Evolutionary conservation across 2,113 vertebrate species (phyloP).

Genomic region (Brachypodius melanocephalos): DNA sequence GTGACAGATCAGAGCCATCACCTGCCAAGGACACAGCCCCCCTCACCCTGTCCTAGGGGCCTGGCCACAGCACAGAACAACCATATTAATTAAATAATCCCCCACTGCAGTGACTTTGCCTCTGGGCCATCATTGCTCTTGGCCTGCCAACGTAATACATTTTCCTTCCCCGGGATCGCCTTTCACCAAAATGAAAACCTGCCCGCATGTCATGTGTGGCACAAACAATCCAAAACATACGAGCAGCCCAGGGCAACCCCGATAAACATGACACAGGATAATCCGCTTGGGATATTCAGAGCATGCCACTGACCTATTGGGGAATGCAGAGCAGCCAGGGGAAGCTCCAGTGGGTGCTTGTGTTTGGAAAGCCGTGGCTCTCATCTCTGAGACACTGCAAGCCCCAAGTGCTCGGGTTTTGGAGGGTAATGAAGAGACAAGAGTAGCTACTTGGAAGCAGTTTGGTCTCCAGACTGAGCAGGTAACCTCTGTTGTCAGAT

Average conservation of each 20-base stretch:
- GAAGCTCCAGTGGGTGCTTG: background rate
- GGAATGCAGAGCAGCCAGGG: constrained; percentile 54
- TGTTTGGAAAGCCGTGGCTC: background rate
- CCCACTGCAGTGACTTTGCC: background rate
- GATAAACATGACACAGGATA: constrained; percentile 66
- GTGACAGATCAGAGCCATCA: background rate
- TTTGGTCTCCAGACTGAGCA: background rate
- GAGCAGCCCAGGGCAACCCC: constrained; percentile 69
- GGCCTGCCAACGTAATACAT: constrained; percentile 14
- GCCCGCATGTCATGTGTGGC: constrained; percentile 26
- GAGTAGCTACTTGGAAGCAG: background rate
- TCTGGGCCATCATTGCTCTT: background rate
- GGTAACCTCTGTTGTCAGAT: background rate
- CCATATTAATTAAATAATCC: constrained; percentile 17
- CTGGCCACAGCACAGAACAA: background rate
- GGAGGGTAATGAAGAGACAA: background rate
- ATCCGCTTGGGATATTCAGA: constrained; percentile 56
- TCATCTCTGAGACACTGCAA: background rate
- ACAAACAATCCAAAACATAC: constrained; percentile 68
- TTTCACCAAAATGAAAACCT: constrained; percentile 61
- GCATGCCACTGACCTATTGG: constrained; percentile 60
- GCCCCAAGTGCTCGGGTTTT: background rate
- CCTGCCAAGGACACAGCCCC: background rate
- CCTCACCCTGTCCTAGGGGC: background rate
- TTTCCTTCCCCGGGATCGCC: constrained; percentile 36